These are phyloP conservation scores for Brevimyrus niger DNA, from an alignment of 2,113 vertebrate species.

Conservation along the genomic window DNA sequence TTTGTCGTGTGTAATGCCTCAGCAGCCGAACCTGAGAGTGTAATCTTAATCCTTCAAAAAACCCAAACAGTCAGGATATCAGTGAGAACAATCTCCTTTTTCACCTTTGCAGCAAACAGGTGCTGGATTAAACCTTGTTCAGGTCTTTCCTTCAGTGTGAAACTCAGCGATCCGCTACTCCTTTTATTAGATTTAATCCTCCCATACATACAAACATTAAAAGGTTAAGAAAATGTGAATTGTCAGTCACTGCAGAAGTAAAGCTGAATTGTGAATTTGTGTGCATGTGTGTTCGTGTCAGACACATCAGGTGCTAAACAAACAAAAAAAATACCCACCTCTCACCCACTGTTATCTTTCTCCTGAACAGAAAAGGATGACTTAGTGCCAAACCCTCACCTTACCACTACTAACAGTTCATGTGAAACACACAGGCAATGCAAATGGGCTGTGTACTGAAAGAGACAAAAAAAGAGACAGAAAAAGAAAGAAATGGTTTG, in stretches of 20 bases:
- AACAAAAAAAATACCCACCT: not conserved
- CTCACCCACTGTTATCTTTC: not conserved
- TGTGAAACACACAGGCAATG: slow-evolving; percentile 2
- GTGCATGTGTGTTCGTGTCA: not conserved
- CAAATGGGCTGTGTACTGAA: not conserved
- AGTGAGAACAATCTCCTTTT: not conserved
- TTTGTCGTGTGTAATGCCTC: not conserved
- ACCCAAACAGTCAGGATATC: not conserved
- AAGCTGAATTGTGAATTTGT: not conserved
- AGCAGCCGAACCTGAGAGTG: not conserved
- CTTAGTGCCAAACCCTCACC: slow-evolving; percentile 11
- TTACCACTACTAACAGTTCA: not conserved
- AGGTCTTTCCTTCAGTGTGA: not conserved
- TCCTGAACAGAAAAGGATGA: not conserved
- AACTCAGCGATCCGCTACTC: not conserved
- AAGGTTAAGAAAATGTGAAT: not conserved
- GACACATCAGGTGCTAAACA: not conserved
- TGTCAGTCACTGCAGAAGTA: not conserved
- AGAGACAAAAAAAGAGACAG: not conserved
- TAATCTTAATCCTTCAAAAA: not conserved
- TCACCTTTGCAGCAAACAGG: not conserved
- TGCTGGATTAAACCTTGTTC: not conserved
- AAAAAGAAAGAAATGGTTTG: not conserved
- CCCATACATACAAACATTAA: not conserved
- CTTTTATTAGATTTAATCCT: not conserved